phyloP scores from a whole-genome alignment of 2,888 invertebrate genomes.

The Dynastes maya region DNA sequence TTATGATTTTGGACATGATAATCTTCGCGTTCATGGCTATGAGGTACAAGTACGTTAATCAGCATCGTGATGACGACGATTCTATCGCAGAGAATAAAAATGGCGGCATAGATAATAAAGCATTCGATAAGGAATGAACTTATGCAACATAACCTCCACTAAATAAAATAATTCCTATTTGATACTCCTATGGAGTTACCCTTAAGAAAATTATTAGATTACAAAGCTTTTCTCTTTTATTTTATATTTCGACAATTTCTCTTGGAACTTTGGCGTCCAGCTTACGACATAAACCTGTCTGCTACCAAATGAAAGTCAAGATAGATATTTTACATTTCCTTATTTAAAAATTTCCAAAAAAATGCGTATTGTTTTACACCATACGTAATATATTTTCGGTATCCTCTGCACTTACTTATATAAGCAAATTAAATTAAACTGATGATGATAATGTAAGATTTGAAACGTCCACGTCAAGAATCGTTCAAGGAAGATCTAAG shows the following conservation, averaged over 20 bases:
- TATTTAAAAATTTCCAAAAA: no score
- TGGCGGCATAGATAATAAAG: conserved; percentile 54
- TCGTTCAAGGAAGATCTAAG: background rate
- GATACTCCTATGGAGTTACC: conserved; percentile 17
- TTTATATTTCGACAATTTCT: background rate
- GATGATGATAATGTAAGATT: background rate
- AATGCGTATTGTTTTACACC: no score
- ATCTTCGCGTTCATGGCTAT: conserved; percentile 87
- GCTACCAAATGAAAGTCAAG: background rate
- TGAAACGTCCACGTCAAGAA: background rate
- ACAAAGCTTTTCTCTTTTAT: background rate
- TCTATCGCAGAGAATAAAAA: conserved; percentile 25
- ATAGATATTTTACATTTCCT: background rate
- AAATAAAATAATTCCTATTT: background rate
- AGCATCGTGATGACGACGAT: conserved; percentile 9
- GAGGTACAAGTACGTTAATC: conserved; percentile 82
- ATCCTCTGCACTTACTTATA: no score
- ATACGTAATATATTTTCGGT: no score
- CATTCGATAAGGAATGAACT: conserved; percentile 41
- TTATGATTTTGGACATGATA: conserved; percentile 89
- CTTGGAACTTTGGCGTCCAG: background rate
- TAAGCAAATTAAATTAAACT: no score
- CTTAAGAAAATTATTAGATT: background rate
- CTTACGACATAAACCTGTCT: background rate
- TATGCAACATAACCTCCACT: background rate